phyloP scores from a whole-genome alignment of 2,113 vertebrate genomes.

The Chloropsis cyanopogon region DNA sequence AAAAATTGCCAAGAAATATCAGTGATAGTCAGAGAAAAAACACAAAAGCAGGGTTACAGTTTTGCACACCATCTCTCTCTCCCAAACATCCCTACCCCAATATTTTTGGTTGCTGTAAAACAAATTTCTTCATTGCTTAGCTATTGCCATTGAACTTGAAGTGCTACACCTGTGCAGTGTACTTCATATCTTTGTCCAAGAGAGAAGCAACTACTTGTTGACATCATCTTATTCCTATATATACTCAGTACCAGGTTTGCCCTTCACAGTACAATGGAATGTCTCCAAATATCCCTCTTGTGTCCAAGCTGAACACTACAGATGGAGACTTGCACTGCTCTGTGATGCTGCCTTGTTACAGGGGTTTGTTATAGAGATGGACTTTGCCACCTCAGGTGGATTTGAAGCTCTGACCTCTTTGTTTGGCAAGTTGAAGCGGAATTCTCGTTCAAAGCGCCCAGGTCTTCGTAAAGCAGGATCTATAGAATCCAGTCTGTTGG shows the following conservation, averaged over 20 bases:
- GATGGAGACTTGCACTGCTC: neutral
- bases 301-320: neutral
- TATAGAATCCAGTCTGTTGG: conserved; percentile 92
- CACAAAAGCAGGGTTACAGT: neutral
- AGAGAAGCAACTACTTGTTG: neutral
- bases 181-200: neutral
- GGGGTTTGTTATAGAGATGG: neutral
- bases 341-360: rapidly evolving
- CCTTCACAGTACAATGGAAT: neutral
- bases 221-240: neutral
- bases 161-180: neutral
- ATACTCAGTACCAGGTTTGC: neutral
- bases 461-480: conserved; percentile 94
- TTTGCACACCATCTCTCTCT: neutral
- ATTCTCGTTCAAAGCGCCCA: conserved; percentile 92
- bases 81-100: rapidly evolving
- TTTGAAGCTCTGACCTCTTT: conserved; percentile 79
- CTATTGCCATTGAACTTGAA: neutral
- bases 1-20: neutral
- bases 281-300: neutral
- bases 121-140: neutral
- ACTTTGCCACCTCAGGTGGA: neutral
- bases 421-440: conserved; percentile 89
- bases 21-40: neutral
- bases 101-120: neutral